Conservation (phyloP, 92 coral and sea anemone genomes). For the Chrysogorgia sp. region DNA sequence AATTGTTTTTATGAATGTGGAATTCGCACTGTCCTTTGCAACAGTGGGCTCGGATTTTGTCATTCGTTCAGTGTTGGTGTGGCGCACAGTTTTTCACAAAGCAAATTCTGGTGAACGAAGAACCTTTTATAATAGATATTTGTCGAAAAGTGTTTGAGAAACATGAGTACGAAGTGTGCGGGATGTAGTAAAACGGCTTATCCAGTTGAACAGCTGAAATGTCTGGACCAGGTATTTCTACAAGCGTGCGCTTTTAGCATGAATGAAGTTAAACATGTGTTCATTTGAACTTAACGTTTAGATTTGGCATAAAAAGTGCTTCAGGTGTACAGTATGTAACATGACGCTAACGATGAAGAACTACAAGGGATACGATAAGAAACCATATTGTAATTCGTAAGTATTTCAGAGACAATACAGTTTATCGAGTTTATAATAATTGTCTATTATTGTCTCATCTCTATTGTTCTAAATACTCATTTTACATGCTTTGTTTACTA, state of each 20-base stretch:
- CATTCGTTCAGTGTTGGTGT: neutral
- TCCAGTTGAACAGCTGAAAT: slow-evolving; percentile 94
- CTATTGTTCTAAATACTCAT: too few species aligned
- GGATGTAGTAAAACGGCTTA: slow-evolving; percentile 83
- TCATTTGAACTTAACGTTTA: slow-evolving; percentile 37
- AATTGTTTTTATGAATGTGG: too few species aligned
- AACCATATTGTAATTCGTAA: slow-evolving; percentile 88
- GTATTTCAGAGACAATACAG: slow-evolving; percentile 38
- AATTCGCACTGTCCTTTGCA: neutral
- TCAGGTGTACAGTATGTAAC: slow-evolving; percentile 76
- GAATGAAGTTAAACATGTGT: too few species aligned
- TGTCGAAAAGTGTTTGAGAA: neutral
- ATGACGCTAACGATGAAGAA: slow-evolving; percentile 95
- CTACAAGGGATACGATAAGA: slow-evolving; percentile 85
- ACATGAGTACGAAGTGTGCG: slow-evolving; percentile 91
- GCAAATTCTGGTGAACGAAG: neutral
- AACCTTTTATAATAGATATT: neutral
- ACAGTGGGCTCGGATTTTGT: neutral
- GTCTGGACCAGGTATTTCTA: slow-evolving; percentile 88
- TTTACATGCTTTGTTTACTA: too few species aligned
- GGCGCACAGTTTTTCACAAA: neutral
- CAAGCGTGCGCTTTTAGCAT: slow-evolving; percentile 1
- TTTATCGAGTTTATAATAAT: too few species aligned
- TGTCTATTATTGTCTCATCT: too few species aligned
- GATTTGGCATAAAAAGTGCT: slow-evolving; percentile 95